phyloP scores from a whole-genome alignment of 2,113 vertebrate genomes.

The Nyctereutes procyonoides region DNA sequence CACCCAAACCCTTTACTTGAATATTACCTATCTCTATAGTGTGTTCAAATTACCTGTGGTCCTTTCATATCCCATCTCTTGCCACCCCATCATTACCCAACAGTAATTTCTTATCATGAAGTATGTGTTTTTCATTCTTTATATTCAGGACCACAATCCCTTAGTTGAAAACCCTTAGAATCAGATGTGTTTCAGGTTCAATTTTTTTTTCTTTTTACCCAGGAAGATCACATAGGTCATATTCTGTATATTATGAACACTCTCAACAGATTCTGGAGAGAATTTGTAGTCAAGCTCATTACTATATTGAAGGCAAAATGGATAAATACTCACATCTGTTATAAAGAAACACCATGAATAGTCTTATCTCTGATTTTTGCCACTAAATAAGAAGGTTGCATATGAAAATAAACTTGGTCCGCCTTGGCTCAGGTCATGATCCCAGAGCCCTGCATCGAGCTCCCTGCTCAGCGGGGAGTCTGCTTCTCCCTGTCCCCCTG shows the following conservation, averaged over 20 bases:
- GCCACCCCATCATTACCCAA: neutral
- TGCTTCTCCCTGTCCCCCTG: too few species aligned
- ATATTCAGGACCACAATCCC: neutral
- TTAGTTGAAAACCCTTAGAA: neutral
- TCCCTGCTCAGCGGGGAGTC: too few species aligned
- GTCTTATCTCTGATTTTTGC: conserved; percentile 9
- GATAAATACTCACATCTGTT: neutral
- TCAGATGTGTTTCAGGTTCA: neutral
- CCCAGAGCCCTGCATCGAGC: too few species aligned
- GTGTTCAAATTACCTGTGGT: neutral
- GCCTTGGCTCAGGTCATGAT: too few species aligned
- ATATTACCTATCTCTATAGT: neutral
- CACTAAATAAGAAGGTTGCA: neutral
- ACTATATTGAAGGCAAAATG: neutral
- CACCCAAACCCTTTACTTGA: neutral
- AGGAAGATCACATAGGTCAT: neutral
- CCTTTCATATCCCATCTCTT: neutral
- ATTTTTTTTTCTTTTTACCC: neutral
- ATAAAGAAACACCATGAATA: conserved; percentile 22
- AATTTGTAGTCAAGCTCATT: conserved; percentile 38
- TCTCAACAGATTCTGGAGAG: neutral
- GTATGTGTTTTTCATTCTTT: neutral
- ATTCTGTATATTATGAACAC: neutral
- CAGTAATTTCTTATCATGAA: neutral
- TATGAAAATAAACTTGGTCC: conserved; percentile 28